Conservation (phyloP, 2,888 invertebrate species). For the Orthonychiurus folsomi region DNA sequence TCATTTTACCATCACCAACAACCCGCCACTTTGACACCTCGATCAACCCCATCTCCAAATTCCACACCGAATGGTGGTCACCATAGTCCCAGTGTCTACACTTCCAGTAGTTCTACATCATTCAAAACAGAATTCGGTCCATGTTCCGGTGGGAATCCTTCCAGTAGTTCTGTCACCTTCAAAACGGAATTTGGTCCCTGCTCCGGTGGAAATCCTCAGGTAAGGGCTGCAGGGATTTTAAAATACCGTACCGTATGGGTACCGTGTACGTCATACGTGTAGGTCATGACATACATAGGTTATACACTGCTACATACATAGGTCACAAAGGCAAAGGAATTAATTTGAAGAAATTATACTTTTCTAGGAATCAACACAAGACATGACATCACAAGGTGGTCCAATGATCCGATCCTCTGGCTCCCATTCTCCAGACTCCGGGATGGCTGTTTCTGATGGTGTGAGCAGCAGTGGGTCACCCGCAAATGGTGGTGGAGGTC, state of each 20-base stretch:
- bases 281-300: too few relatives aligned
- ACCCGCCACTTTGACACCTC: constrained; percentile 29
- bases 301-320: too few relatives aligned
- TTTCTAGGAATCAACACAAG: constrained; percentile 33
- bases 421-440: constrained; percentile 42
- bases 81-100: constrained; percentile 29
- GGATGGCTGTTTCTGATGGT: constrained; percentile 51
- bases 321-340: too few relatives aligned
- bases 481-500: constrained; percentile 48
- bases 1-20: constrained; percentile 39
- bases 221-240: constrained; percentile 13
- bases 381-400: constrained; percentile 34
- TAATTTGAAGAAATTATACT: constrained; percentile 9
- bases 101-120: constrained; percentile 21
- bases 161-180: too few relatives aligned
- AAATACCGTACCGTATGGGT: background rate
- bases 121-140: constrained; percentile 40
- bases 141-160: constrained; percentile 39
- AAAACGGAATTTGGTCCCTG: constrained; percentile 40
- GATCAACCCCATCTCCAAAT: constrained; percentile 39
- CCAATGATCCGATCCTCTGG: constrained; percentile 34
- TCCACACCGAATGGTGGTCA: constrained; percentile 22
- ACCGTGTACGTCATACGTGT: background rate
- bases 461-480: constrained; percentile 47
- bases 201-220: constrained; percentile 39